Conservation (phyloP, 2,888 invertebrate species). For the Microctonus brassicae region DNA sequence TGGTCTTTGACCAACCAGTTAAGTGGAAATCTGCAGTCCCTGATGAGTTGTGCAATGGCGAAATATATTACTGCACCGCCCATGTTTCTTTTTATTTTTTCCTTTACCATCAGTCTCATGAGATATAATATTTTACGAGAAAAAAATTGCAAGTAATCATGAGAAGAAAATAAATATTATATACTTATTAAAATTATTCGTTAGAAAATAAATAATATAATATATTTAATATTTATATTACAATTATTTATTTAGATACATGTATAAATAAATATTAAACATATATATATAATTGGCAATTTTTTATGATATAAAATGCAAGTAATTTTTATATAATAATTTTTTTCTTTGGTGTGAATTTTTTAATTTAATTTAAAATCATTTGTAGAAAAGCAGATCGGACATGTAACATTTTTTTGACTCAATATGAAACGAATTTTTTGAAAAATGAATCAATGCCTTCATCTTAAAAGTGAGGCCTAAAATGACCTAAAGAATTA, state of each 20-base stretch:
- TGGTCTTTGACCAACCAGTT: constrained; percentile 42
- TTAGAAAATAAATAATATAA: too few relatives aligned
- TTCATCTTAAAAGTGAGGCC: constrained; percentile 66
- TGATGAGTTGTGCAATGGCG: constrained; percentile 51
- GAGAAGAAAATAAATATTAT: too few relatives aligned
- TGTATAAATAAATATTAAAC: too few relatives aligned
- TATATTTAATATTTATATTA: too few relatives aligned
- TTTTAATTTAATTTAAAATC: constrained; percentile 61
- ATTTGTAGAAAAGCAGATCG: constrained; percentile 64
- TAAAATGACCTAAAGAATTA: constrained; percentile 69
- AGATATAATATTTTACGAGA: not conserved
- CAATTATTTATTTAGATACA: too few relatives aligned
- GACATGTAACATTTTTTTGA: constrained; percentile 58
- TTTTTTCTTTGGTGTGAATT: constrained; percentile 17
- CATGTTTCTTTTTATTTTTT: constrained; percentile 9
- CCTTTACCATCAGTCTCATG: not conserved
- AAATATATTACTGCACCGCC: constrained; percentile 45
- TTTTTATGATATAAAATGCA: too few relatives aligned
- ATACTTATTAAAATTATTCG: too few relatives aligned
- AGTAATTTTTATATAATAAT: too few relatives aligned
- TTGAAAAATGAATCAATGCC: constrained; percentile 68
- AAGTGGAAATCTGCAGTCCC: constrained; percentile 48
- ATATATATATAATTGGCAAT: too few relatives aligned
- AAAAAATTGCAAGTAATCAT: constrained; percentile 19
- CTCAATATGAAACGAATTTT: constrained; percentile 54